Evolutionary conservation across 1,140 invertebrate species (phyloP).

Genomic region (Centruroides sculpturatus): DNA sequence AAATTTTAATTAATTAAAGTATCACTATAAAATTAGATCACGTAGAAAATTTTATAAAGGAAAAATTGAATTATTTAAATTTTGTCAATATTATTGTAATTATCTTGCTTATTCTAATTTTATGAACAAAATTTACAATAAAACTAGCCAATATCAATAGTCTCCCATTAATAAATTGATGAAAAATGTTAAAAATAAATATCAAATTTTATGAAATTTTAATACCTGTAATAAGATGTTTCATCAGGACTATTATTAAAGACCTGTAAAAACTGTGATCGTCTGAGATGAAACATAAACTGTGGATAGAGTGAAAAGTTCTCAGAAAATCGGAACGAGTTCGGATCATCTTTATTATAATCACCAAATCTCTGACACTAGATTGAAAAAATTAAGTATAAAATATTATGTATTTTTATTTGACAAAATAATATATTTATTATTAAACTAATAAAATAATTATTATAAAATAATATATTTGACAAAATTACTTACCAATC

Average conservation of each 20-base stretch:
- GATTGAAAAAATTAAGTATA: conserved; percentile 25
- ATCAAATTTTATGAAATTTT: too few relatives aligned
- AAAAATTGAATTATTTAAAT: too few relatives aligned
- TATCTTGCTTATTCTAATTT: too few relatives aligned
- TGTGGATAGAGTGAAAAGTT: conserved; percentile 98
- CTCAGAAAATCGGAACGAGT: conserved; percentile 85
- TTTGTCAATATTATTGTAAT: too few relatives aligned
- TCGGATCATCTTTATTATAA: conserved; percentile 93
- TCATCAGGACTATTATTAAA: conserved; percentile 99
- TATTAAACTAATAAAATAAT: neutral
- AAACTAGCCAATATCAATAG: too few relatives aligned
- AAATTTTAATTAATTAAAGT: too few relatives aligned
- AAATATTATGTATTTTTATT: neutral
- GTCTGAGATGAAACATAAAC: conserved; percentile 97
- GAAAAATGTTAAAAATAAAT: too few relatives aligned
- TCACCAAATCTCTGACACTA: conserved; percentile 99
- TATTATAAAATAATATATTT: conserved; percentile 3
- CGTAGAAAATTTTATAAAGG: too few relatives aligned
- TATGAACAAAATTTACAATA: too few relatives aligned
- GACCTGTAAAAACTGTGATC: conserved; percentile 99
- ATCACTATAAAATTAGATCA: too few relatives aligned
- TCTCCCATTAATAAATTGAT: too few relatives aligned
- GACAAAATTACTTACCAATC: conserved; percentile 50
- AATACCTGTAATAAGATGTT: conserved; percentile 91
- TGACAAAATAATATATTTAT: neutral